These are phyloP conservation scores for Cossypha heuglini DNA, from an alignment of 2,797 vertebrate species.

Conservation along the genomic window DNA sequence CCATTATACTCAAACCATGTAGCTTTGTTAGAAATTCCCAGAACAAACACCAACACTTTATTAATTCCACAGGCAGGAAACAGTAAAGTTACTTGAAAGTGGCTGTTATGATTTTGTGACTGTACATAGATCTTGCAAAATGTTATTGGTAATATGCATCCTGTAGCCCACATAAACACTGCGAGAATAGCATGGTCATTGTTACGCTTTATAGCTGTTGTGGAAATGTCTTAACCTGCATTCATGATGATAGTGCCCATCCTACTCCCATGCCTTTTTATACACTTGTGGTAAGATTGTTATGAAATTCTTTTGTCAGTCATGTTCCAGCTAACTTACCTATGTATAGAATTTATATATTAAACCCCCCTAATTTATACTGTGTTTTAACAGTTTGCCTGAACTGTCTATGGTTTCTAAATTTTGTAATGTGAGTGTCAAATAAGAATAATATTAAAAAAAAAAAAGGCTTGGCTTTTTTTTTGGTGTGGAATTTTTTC, in stretches of 20 bases:
- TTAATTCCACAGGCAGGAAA: constrained; percentile 41
- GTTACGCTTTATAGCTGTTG: constrained; percentile 58
- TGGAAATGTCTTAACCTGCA: constrained; percentile 59
- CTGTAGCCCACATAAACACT: constrained; percentile 39
- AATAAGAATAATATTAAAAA: constrained; percentile 49
- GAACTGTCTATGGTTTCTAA: constrained; percentile 76
- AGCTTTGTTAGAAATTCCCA: constrained; percentile 26
- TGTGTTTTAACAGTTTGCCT: constrained; percentile 81
- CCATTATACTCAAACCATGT: background rate
- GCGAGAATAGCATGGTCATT: constrained; percentile 65
- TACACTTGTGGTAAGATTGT: constrained; percentile 67
- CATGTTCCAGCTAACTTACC: constrained; percentile 66
- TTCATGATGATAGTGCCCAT: constrained; percentile 55
- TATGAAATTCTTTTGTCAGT: constrained; percentile 65
- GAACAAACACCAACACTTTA: constrained; percentile 32
- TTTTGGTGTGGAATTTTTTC: background rate
- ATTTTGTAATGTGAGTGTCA: constrained; percentile 77
- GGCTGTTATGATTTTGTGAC: constrained; percentile 55
- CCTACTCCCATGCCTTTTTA: constrained; percentile 62
- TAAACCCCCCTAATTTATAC: constrained; percentile 73
- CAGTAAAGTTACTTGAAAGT: constrained; percentile 40
- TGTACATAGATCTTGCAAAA: constrained; percentile 68
- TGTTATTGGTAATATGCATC: constrained; percentile 52
- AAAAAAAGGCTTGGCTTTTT: background rate
- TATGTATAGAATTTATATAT: constrained; percentile 74